These are phyloP conservation scores for Geotrupes spiniger DNA, from an alignment of 2,888 invertebrate species.

Conservation along the genomic window DNA sequence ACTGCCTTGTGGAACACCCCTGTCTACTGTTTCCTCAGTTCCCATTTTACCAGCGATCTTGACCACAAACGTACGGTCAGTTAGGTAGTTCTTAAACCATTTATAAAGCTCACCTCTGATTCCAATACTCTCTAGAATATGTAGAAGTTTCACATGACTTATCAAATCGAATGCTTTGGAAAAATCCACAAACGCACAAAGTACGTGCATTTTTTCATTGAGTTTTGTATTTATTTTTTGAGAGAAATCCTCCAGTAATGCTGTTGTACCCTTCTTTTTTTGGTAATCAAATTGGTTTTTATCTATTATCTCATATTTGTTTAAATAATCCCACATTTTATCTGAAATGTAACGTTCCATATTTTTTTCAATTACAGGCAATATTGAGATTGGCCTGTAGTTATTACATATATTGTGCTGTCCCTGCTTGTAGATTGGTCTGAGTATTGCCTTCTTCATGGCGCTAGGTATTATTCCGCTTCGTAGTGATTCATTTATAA, in stretches of 20 bases:
- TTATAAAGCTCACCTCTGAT: not conserved
- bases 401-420: no score
- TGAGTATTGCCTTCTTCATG: no score
- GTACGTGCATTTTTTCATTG: no score
- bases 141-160: not conserved
- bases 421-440: no score
- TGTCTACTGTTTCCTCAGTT: not conserved
- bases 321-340: not conserved
- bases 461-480: no score
- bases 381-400: constrained; percentile 1
- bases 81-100: not conserved
- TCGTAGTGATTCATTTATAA: no score
- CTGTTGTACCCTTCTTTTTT: not conserved
- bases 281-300: constrained; percentile 1
- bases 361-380: not conserved
- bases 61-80: not conserved
- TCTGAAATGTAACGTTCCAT: not conserved
- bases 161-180: not conserved
- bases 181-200: no score
- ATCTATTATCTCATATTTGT: not conserved
- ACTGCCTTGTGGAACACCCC: constrained; percentile 5
- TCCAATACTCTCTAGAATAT: not conserved
- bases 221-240: not conserved
- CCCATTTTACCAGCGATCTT: not conserved
- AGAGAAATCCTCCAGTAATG: not conserved